Conservation (phyloP, 2,113 vertebrate genomes). For the Salvator merianae region DNA sequence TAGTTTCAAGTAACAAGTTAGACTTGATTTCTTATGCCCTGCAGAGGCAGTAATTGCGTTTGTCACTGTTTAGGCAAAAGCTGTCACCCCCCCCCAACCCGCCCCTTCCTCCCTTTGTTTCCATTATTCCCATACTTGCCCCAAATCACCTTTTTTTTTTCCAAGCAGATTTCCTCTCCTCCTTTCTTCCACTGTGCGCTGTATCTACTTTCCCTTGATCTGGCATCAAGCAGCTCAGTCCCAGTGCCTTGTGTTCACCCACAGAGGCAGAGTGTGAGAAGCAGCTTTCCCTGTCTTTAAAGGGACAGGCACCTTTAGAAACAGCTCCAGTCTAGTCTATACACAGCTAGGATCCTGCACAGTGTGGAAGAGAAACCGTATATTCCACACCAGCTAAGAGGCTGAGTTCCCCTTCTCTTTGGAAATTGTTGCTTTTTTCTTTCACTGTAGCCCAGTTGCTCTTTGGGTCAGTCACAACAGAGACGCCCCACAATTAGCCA, state of each 20-base stretch:
- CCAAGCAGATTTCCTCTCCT: slow-evolving; percentile 20
- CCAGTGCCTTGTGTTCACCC: slow-evolving; percentile 31
- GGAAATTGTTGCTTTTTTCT: background rate
- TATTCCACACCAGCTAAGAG: background rate
- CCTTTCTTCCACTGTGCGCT: slow-evolving; percentile 4
- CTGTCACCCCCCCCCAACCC: background rate
- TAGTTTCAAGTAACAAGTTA: slow-evolving; percentile 30
- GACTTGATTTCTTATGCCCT: background rate
- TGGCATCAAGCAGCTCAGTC: slow-evolving; percentile 38
- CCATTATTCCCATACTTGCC: background rate
- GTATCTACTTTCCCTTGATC: slow-evolving; percentile 22
- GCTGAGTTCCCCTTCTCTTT: background rate
- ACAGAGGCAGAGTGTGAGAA: slow-evolving; percentile 27
- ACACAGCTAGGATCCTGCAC: background rate
- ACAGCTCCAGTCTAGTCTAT: slow-evolving; percentile 9
- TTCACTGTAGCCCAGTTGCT: background rate
- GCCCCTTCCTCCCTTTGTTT: background rate
- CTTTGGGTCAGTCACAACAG: background rate
- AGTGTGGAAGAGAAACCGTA: background rate
- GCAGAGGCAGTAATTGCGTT: background rate
- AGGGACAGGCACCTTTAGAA: slow-evolving; percentile 30
- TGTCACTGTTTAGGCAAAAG: slow-evolving; percentile 1
- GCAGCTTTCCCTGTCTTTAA: slow-evolving; percentile 35
- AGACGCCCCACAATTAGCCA: background rate
- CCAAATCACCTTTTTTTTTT: slow-evolving; percentile 39